These are phyloP conservation scores for Diplazon laetatorius DNA, from an alignment of 2,888 invertebrate genomes.

Conservation along the genomic window DNA sequence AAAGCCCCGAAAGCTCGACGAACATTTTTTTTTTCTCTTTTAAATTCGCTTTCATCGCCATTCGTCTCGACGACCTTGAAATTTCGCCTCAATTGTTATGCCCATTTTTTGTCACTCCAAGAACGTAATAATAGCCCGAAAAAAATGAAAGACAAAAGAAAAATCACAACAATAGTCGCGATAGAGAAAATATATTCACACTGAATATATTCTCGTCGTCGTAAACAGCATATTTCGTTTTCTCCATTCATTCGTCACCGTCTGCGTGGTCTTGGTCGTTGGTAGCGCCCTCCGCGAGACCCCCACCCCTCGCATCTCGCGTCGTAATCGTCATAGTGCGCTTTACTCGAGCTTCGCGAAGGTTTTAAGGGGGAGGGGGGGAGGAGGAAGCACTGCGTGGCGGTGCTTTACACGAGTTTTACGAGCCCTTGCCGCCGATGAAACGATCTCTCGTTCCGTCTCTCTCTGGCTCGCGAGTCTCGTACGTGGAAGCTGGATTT, in stretches of 20 bases:
- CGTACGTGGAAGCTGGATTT: background rate
- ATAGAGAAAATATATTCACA: too few species aligned
- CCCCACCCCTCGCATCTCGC: constrained; percentile 33
- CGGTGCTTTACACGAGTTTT: constrained; percentile 57
- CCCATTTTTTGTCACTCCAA: too few species aligned
- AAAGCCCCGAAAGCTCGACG: too few species aligned
- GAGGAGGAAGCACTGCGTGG: constrained; percentile 7
- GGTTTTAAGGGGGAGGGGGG: background rate
- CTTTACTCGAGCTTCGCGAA: constrained; percentile 41
- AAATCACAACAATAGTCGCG: too few species aligned
- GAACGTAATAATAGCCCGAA: too few species aligned
- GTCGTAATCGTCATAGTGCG: constrained; percentile 52
- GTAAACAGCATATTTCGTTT: too few species aligned
- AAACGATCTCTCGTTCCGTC: constrained; percentile 51
- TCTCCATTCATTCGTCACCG: background rate
- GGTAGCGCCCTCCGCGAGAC: constrained; percentile 29
- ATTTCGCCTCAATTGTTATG: too few species aligned
- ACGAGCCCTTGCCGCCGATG: constrained; percentile 55
- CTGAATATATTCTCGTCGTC: too few species aligned
- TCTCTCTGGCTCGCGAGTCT: background rate
- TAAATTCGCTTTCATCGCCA: too few species aligned
- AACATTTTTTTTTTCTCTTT: too few species aligned
- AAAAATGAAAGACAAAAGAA: too few species aligned
- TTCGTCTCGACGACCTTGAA: too few species aligned
- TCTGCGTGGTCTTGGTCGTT: background rate